Percentiles rank a stretch among this genome's conserved stretches.
Evolutionary conservation across 2,797 vertebrate species (phyloP).

Genomic region (Pelochelys cantorii): DNA sequence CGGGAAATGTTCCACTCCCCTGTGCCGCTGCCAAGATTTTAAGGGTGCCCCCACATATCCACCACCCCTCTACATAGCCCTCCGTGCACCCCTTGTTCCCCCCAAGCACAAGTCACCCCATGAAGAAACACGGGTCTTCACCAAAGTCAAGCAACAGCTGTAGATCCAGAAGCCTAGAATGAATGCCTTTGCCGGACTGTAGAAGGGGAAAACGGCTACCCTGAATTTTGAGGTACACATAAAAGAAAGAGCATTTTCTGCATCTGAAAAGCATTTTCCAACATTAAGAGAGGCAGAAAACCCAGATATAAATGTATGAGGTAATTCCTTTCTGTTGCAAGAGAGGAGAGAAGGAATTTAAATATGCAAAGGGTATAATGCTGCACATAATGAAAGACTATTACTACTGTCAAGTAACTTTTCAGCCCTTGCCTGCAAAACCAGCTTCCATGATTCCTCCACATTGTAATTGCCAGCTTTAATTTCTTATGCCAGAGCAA

Average conservation of each 20-base stretch:
- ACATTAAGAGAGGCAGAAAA: neutral
- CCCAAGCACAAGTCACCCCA: too few relatives aligned
- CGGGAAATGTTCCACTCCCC: too few relatives aligned
- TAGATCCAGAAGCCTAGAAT: neutral
- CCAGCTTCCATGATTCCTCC: constrained; percentile 45
- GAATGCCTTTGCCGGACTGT: neutral
- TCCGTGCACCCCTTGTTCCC: too few relatives aligned
- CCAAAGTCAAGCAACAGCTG: neutral
- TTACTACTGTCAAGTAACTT: constrained; percentile 48
- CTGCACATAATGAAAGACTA: constrained; percentile 49
- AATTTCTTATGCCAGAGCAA: constrained; percentile 71
- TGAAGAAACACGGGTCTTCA: neutral
- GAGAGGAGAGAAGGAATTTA: constrained; percentile 28
- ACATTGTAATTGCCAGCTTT: constrained; percentile 74
- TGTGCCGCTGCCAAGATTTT: too few relatives aligned
- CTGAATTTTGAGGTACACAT: neutral
- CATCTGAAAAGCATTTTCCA: neutral
- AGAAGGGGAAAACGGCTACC: neutral
- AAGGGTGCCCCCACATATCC: too few relatives aligned
- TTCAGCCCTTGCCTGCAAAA: constrained; percentile 32
- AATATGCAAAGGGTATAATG: constrained; percentile 39
- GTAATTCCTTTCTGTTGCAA: neutral
- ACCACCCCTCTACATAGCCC: too few relatives aligned
- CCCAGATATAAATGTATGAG: neutral
- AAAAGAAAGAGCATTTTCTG: neutral